These are phyloP conservation scores for Ovibos moschatus DNA, from an alignment of 2,113 vertebrate genomes.

Conservation along the genomic window DNA sequence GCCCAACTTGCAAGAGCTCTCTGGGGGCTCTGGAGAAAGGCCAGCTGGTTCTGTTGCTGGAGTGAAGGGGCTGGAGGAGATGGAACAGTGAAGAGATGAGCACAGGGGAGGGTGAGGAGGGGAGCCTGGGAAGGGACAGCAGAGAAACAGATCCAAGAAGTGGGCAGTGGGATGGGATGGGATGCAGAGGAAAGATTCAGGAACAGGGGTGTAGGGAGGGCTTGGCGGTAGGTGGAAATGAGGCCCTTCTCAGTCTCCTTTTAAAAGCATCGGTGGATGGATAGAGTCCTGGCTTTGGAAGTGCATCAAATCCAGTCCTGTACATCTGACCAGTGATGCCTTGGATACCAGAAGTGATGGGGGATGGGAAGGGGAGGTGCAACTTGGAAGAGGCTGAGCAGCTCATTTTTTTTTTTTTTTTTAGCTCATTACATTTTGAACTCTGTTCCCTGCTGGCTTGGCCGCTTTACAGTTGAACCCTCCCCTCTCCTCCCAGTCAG, in stretches of 20 bases:
- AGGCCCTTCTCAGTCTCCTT: background rate
- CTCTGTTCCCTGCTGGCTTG: background rate
- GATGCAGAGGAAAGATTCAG: background rate
- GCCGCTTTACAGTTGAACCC: background rate
- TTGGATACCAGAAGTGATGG: background rate
- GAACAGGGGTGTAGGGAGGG: background rate
- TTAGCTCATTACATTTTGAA: conserved; percentile 1
- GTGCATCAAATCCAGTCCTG: background rate
- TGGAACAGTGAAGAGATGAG: background rate
- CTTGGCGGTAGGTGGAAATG: background rate
- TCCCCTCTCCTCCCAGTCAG: background rate
- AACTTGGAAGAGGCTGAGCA: background rate
- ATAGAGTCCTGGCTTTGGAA: background rate
- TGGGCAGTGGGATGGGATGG: background rate
- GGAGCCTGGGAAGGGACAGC: background rate
- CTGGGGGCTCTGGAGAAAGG: background rate
- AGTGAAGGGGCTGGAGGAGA: background rate
- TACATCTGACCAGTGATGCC: background rate
- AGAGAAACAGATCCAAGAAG: background rate
- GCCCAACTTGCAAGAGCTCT: background rate
- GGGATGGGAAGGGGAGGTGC: background rate
- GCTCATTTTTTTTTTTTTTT: background rate
- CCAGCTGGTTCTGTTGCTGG: background rate
- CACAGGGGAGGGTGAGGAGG: background rate
- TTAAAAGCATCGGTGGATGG: background rate